Evolutionary conservation across 2,797 vertebrate species (phyloP), one percentile per base, ranked within the genome.

Genomic region (Sparus aurata): DNA sequence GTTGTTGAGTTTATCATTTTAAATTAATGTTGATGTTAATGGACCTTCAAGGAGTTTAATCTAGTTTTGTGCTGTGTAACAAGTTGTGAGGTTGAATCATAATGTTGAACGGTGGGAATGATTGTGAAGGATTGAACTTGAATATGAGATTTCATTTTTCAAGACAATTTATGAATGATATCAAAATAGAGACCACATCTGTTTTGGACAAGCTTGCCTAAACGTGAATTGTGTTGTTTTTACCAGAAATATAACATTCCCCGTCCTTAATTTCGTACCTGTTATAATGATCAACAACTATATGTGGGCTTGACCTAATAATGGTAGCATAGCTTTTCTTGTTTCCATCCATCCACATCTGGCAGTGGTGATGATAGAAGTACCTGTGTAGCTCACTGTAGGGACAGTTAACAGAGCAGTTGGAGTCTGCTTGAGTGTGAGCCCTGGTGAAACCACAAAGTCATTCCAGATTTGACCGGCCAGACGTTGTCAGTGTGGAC

Each of bases 291-390:
- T 54, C n/a, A 60, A 50, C 45, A 69, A 12, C 43, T 49, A 61
- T 53, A 63, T 53, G 10, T 69, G 47, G n/a, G 38, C 38, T 10
- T 38, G 2, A 45, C 23, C 8, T 20, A 6, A 60, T 27, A 13
- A 43, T 53, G 38, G n/a, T 20, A 45, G 22, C 12, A 46, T 5
- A 30, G 12, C 57, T 54, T 12, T 69, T 80, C 61, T 46, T 52
- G 30, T 76, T 84, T 64, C 27, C 45, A 50, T 79, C 55, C 43
- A 66, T 74, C 12, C 43, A 69, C 23, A 59, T 82, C 57, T 73
- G 17, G 30, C 62, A 73, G 18, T 71, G 47, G 34, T 25, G 30
- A 53, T 70, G 57, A 61, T 30, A 23, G 45, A 5, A 16, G 54
- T 52, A 61, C 58, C 34, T 22, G n/a, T 73, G 18, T 73, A 13